These are phyloP conservation scores for Drosophila nannoptera DNA, from an alignment of 1,140 invertebrate species.

Conservation along the genomic window DNA sequence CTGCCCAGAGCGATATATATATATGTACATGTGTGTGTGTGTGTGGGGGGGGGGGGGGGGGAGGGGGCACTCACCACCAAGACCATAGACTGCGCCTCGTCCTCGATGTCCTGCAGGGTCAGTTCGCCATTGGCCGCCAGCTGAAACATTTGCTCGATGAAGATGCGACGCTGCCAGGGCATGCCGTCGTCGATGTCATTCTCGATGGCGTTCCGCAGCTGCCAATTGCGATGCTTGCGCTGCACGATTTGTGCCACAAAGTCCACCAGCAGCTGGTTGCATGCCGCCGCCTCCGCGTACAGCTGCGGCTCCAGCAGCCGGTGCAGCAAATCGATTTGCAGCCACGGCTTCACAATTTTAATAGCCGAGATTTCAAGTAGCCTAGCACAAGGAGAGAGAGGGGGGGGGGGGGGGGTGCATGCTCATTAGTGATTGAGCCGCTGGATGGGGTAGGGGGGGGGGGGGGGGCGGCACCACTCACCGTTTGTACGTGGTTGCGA, in stretches of 20 bases:
- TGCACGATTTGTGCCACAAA: conserved; percentile 68
- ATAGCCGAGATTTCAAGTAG: conserved; percentile 72
- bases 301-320: conserved; percentile 55
- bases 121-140: conserved; percentile 70
- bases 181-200: conserved; percentile 11
- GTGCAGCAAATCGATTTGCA: conserved; percentile 68
- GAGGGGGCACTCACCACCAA: conserved; percentile 60
- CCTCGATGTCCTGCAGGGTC: conserved; percentile 68
- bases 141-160: conserved; percentile 75
- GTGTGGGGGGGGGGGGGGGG: too few relatives aligned
- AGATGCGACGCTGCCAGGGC: conserved; percentile 69
- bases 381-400: conserved; percentile 16
- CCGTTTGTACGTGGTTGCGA: conserved; percentile 72
- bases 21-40: not conserved
- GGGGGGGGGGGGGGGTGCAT: not conserved
- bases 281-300: conserved; percentile 50
- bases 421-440: not conserved
- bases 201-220: conserved; percentile 37
- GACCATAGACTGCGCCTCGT: conserved; percentile 75
- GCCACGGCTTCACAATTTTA: conserved; percentile 70
- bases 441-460: not conserved
- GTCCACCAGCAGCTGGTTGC: conserved; percentile 60
- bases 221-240: conserved; percentile 70
- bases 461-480: conserved; percentile 25
- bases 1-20: conserved; percentile 14